A percentile compares a stretch with the other conserved stretches of the same genome.
Evolutionary conservation across 2,113 vertebrate species (phyloP).

Genomic region (Rhea americana): DNA sequence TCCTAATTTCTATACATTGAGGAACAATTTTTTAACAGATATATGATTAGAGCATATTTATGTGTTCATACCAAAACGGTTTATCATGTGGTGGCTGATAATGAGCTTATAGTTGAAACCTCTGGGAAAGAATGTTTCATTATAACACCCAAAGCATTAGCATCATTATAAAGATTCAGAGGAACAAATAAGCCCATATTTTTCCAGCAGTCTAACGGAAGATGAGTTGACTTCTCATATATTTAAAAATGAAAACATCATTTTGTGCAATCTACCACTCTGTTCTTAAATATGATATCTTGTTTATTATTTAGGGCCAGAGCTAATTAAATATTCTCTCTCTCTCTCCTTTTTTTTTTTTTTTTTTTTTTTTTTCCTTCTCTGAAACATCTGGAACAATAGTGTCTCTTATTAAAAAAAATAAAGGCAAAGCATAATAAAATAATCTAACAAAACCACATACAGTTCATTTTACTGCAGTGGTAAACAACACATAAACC

Average conservation of each 20-base stretch:
- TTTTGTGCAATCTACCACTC: not conserved
- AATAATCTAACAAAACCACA: not conserved
- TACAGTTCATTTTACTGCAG: not conserved
- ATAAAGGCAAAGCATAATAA: not conserved
- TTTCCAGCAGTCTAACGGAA: not conserved
- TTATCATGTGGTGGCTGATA: not conserved
- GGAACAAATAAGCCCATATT: not conserved
- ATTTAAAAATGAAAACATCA: fast-evolving
- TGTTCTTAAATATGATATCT: not conserved
- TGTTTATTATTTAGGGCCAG: not conserved
- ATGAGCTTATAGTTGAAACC: not conserved
- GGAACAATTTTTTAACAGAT: not conserved
- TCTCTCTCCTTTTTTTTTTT: no score
- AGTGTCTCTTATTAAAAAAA: fast-evolving
- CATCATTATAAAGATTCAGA: not conserved
- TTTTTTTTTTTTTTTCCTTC: no score
- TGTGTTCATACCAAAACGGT: not conserved
- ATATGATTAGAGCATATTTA: not conserved
- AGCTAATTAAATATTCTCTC: not conserved
- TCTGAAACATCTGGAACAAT: not conserved
- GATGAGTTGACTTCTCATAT: not conserved
- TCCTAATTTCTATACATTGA: not conserved
- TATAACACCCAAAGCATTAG: not conserved
- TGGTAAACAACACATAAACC: not conserved
- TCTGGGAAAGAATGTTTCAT: not conserved